Base-by-base conservation (phyloP, 2,888 invertebrate genomes). In the Acanthosepion lycidas region DNA sequence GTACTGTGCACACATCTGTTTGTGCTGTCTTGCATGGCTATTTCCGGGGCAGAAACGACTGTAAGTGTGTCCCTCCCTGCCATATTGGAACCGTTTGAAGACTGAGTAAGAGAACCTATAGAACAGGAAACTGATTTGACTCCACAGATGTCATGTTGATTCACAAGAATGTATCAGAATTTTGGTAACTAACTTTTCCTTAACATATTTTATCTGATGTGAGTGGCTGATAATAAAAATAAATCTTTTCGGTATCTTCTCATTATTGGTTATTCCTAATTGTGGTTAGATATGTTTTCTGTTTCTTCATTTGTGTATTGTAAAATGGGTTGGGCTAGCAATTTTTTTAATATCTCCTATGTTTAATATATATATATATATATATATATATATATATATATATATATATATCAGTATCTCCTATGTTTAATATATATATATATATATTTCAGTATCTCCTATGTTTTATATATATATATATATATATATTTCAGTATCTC, bases 11-110 rank as follows among this genome's bases (percentile, higher is more conserved):
- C n/a, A 78, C 78, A 78, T 78, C 78, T 78, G 78, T 4, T 9
- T 78, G 78, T 78, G n/a, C 78, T 33, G 78, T 78, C 78, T 78
- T n/a, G n/a, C n/a, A n/a, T 78, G n/a, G n/a, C 78, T 78, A 78
- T 78, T 78, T 78, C 78, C 78, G 78, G n/a, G n/a, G 78, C n/a
- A 33, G n/a, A 78, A 78, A 33, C 0, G 18, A 15, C n/a, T 23
- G 59, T 59, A 59, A 59, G 23, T 23, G 59, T 59, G 59, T 59
- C 78, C 78, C n/a, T 78, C n/a, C n/a, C n/a, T n/a, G 15, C n/a
- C n/a, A 59, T 59, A 23, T 59, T 59, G 59, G 15, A 78, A 12
- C 33, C 78, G 18, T n/a, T n/a, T 78, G n/a, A 33, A 78, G n/a
- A n/a, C n/a, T 78, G 78, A 33, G n/a, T 33, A n/a, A n/a, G 5